Percentiles rank a stretch among this genome's conserved stretches.
These are phyloP conservation scores for Ormyrus labotus DNA, from an alignment of 2,888 invertebrate species.

Conservation along the genomic window DNA sequence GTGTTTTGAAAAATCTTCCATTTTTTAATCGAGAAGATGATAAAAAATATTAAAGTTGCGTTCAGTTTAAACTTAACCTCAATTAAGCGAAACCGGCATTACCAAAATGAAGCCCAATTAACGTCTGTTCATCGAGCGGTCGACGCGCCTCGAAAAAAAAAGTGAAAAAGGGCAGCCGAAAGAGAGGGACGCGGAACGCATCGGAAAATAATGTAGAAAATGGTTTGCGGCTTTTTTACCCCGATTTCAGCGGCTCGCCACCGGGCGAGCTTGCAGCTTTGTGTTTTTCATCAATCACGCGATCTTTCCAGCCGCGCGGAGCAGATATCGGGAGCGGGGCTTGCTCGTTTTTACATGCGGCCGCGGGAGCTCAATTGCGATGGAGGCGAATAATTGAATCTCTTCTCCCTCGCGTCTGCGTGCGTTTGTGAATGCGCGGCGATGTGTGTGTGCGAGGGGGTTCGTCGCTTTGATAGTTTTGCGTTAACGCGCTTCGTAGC, in stretches of 20 bases:
- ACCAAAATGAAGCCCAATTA: conserved; percentile 24
- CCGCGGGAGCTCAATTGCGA: conserved; percentile 66
- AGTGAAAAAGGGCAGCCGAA: not conserved
- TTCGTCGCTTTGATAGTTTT: not conserved
- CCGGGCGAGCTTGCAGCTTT: conserved; percentile 60
- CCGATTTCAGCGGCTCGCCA: conserved; percentile 63
- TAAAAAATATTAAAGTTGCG: no score
- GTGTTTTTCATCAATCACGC: conserved; percentile 74
- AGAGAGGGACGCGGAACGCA: not conserved
- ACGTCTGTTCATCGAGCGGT: not conserved
- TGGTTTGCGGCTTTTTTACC: conserved; percentile 71
- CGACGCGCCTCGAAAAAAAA: not conserved
- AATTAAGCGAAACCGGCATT: not conserved
- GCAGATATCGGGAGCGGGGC: conserved; percentile 64
- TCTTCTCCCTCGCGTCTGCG: conserved; percentile 51
- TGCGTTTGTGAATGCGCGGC: not conserved
- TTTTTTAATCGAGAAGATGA: no score
- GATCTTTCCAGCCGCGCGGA: conserved; percentile 65
- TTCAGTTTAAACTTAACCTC: not conserved
- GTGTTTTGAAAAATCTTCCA: no score
- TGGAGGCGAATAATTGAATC: conserved; percentile 73
- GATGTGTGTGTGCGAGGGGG: not conserved
- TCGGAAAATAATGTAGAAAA: conserved; percentile 66
- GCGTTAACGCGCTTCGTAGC: not conserved
- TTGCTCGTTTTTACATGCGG: conserved; percentile 70